Evolutionary conservation across 2,797 vertebrate genomes (phyloP).

Genomic region (Smutsia temminckii): DNA sequence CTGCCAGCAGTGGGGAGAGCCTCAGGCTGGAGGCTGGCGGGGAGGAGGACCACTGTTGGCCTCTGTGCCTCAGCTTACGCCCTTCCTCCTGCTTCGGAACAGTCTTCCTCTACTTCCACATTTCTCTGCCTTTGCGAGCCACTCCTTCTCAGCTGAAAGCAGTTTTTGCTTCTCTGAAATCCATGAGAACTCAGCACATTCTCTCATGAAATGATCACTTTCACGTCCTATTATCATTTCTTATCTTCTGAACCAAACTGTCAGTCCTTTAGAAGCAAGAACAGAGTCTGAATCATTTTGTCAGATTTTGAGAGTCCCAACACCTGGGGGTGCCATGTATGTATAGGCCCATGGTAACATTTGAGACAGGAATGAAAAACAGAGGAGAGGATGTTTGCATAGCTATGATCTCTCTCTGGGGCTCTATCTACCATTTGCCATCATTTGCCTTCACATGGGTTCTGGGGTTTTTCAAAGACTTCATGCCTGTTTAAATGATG

Average conservation of each 20-base stretch:
- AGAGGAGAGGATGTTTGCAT: background rate
- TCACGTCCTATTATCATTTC: background rate
- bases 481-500: background rate
- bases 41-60: background rate
- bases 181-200: background rate
- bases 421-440: background rate
- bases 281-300: background rate
- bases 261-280: background rate
- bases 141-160: background rate
- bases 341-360: background rate
- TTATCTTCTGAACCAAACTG: background rate
- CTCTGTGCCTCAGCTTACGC: background rate
- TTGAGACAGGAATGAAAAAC: background rate
- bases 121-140: background rate
- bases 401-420: background rate
- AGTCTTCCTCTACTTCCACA: background rate
- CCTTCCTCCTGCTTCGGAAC: background rate
- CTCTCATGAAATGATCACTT: background rate
- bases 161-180: conserved; percentile 50
- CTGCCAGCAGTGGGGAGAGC: conserved; percentile 20
- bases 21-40: conserved; percentile 28
- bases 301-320: background rate
- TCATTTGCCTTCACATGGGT: background rate
- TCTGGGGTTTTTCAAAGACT: background rate
- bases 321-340: background rate